phyloP scores from a whole-genome alignment of 2,113 vertebrate species.

The Sylvia atricapilla region DNA sequence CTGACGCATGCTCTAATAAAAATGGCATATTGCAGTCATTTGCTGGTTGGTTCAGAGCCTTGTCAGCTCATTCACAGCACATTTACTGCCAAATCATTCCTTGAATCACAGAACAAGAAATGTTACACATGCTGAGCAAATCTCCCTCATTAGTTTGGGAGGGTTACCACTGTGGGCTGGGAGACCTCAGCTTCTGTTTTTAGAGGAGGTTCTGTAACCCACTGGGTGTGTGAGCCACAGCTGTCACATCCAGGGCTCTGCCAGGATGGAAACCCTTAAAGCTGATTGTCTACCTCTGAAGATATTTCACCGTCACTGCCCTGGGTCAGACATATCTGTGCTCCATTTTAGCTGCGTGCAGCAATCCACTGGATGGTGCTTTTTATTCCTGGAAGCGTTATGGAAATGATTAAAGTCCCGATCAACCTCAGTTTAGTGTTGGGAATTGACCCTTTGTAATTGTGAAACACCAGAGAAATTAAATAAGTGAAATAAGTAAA shows the following conservation, averaged over 20 bases:
- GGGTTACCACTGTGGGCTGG: neutral
- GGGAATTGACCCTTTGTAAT: neutral
- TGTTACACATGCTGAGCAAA: neutral
- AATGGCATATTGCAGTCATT: conserved; percentile 23
- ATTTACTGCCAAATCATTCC: conserved; percentile 58
- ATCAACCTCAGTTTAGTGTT: neutral
- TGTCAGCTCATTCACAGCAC: conserved; percentile 47
- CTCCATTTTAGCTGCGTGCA: neutral
- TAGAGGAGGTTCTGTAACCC: neutral
- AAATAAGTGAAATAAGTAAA: neutral
- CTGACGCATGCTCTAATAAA: conserved; percentile 35
- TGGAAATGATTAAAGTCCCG: neutral
- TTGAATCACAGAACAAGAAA: conserved; percentile 40
- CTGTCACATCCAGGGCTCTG: neutral
- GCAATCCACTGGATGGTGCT: rapidly evolving
- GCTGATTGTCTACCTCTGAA: neutral
- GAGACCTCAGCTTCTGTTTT: conserved; percentile 17
- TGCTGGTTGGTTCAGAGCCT: conserved; percentile 26
- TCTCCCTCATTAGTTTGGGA: neutral
- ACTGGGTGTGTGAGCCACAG: neutral
- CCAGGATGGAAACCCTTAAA: neutral
- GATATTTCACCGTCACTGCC: neutral
- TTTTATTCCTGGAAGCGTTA: neutral
- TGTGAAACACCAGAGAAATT: neutral
- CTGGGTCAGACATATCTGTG: neutral